Evolutionary conservation across 1,140 invertebrate genomes (phyloP).

Genomic region (Sitophilus oryzae): DNA sequence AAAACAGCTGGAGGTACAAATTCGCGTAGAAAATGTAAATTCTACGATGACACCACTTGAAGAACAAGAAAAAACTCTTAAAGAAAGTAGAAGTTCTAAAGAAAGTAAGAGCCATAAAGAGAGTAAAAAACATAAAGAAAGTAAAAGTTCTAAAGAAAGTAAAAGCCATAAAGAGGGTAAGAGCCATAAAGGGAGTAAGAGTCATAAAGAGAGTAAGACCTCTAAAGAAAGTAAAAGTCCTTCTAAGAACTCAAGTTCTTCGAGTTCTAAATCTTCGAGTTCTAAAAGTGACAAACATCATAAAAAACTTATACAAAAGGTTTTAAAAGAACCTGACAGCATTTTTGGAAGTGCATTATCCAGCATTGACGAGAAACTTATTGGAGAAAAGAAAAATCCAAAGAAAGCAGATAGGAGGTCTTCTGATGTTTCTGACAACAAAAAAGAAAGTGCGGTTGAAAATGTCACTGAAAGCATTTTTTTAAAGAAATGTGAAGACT

Average conservation of each 20-base stretch:
- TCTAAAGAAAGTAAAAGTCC: no score
- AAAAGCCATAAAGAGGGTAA: no score
- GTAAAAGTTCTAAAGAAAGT: no score
- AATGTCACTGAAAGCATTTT: no score
- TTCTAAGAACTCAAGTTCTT: no score
- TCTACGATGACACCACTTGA: constrained; percentile 8
- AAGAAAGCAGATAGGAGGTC: constrained; percentile 22
- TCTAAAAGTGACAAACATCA: no score
- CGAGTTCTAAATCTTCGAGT: no score
- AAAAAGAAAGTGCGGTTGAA: constrained; percentile 18
- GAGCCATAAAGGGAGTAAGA: no score
- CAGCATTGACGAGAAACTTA: constrained; percentile 34
- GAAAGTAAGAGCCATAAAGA: constrained; percentile 20
- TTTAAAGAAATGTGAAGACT: constrained; percentile 7
- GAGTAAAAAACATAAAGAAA: no score
- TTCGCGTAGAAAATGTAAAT: constrained; percentile 19
- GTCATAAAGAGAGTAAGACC: no score
- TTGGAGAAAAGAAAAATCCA: constrained; percentile 20
- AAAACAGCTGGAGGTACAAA: constrained; percentile 26
- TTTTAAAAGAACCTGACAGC: constrained; percentile 29
- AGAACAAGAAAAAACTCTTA: constrained; percentile 8
- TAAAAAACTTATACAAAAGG: no score
- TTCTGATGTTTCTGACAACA: constrained; percentile 1
- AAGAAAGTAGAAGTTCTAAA: constrained; percentile 20
- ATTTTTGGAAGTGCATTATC: constrained; percentile 32